These are phyloP conservation scores for Megamerina dolium DNA, from an alignment of 2,888 invertebrate species.

Conservation along the genomic window DNA sequence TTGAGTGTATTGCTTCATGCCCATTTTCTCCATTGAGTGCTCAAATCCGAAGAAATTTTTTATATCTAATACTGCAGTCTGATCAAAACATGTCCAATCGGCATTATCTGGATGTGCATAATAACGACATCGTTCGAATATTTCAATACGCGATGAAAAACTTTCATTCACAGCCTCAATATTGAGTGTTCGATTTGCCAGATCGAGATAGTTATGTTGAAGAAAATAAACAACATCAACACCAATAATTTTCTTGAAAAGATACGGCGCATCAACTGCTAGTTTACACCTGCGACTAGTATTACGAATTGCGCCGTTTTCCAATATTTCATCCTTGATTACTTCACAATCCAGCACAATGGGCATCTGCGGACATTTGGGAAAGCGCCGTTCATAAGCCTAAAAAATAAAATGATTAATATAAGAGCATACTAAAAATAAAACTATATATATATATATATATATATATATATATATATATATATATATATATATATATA, in stretches of 20 bases:
- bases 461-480: background rate
- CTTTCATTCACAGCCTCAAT: slow-evolving; percentile 92
- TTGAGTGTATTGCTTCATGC: slow-evolving; percentile 88
- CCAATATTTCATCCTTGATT: slow-evolving; percentile 66
- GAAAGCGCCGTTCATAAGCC: slow-evolving; percentile 93
- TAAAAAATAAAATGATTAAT: slow-evolving; percentile 50
- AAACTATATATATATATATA: background rate
- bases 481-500: background rate
- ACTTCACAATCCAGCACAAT: slow-evolving; percentile 86
- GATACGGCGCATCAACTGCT: slow-evolving; percentile 88
- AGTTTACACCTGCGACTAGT: slow-evolving; percentile 83
- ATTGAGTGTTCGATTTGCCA: slow-evolving; percentile 68
- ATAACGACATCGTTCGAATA: slow-evolving; percentile 73
- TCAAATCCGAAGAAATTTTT: slow-evolving; percentile 94
- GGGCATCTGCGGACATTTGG: slow-evolving; percentile 89
- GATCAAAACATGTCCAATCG: slow-evolving; percentile 95
- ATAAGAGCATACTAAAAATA: no score
- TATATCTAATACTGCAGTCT: slow-evolving; percentile 84
- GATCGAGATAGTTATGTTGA: slow-evolving; percentile 82
- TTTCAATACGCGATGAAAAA: slow-evolving; percentile 74
- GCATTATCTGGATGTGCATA: slow-evolving; percentile 82
- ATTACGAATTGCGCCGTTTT: slow-evolving; percentile 70
- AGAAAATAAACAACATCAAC: slow-evolving; percentile 87
- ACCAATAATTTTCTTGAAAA: slow-evolving; percentile 90
- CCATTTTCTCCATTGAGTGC: slow-evolving; percentile 87